phyloP scores from a whole-genome alignment of 2,113 vertebrate genomes.

The Rhadina sibilatrix region DNA sequence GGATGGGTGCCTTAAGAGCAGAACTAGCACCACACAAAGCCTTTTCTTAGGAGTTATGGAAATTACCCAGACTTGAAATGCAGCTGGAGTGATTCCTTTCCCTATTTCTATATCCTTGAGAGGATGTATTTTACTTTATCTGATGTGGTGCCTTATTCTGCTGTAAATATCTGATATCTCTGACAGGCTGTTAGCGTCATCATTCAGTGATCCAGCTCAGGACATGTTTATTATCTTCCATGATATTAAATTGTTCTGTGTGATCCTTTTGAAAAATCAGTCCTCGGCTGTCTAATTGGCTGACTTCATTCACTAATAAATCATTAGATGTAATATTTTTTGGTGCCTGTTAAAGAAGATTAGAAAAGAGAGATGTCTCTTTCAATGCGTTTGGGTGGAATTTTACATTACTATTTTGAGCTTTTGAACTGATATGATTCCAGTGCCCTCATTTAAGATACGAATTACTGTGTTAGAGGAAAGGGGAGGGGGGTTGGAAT shows the following conservation, averaged over 20 bases:
- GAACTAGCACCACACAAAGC: background rate
- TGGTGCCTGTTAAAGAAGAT: background rate
- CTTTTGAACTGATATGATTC: background rate
- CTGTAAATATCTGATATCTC: constrained; percentile 49
- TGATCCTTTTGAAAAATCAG: background rate
- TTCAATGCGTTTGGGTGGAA: background rate
- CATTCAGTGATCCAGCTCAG: background rate
- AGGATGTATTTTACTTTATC: constrained; percentile 53
- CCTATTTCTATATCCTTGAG: constrained; percentile 7
- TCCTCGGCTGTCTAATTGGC: background rate
- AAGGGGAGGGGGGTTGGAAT: background rate
- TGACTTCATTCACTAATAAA: background rate
- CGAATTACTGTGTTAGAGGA: background rate
- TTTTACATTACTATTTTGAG: background rate
- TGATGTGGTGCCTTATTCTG: constrained; percentile 31
- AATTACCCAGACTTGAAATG: background rate
- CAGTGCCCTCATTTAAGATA: background rate
- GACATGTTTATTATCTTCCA: constrained; percentile 34
- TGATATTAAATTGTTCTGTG: background rate
- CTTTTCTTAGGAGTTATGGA: background rate
- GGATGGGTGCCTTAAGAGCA: background rate
- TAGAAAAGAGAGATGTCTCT: background rate
- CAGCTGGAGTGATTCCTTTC: background rate
- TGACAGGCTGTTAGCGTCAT: constrained; percentile 25
- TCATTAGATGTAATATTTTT: background rate